Conservation (phyloP, 2,113 vertebrate genomes). For the Thryonomys swinderianus region DNA sequence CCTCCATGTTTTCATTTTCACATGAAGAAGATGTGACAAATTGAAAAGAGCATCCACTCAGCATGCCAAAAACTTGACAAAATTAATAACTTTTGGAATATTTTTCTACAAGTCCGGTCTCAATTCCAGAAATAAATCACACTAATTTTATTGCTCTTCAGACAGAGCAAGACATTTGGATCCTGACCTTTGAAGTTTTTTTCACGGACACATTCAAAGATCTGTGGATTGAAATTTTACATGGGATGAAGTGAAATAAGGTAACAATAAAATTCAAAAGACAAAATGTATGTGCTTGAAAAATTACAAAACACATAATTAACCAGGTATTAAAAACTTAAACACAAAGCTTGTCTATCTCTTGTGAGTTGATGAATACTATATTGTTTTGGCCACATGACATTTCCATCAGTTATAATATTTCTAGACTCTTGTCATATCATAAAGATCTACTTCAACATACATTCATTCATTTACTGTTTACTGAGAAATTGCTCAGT, state of each 20-base stretch:
- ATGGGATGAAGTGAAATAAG: background rate
- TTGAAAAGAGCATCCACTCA: background rate
- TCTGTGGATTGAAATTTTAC: background rate
- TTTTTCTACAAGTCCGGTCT: constrained; percentile 40
- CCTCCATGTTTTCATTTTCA: background rate
- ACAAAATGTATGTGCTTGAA: background rate
- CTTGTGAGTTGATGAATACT: background rate
- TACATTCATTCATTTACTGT: background rate
- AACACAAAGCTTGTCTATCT: background rate
- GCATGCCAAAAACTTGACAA: background rate
- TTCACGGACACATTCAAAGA: background rate
- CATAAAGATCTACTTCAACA: background rate
- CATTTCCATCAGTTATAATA: constrained; percentile 4
- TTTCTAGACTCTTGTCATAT: background rate
- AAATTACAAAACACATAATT: background rate
- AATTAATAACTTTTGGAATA: background rate
- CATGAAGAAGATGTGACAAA: background rate
- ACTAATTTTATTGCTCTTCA: background rate
- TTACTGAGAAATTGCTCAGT: background rate
- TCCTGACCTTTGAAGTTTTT: background rate
- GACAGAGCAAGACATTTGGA: background rate
- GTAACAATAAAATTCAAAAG: background rate
- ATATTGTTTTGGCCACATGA: background rate
- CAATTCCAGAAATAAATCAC: constrained; percentile 21
- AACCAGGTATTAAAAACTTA: background rate